Evolutionary conservation across 2,113 vertebrate species (phyloP).

Genomic region (Choloepus hoffmanni): DNA sequence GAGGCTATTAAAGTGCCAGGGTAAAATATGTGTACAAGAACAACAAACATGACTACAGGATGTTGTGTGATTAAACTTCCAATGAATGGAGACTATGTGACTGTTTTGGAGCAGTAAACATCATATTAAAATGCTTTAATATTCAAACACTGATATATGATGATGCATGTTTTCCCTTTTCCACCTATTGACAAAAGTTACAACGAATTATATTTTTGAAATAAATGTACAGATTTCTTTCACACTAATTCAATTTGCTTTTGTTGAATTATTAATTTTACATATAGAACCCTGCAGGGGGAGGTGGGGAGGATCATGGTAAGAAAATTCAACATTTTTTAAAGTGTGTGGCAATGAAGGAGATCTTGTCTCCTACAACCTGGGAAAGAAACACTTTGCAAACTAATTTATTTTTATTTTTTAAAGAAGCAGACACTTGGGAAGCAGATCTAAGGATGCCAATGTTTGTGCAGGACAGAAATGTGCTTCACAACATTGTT

Average conservation of each 20-base stretch:
- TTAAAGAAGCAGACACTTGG: neutral
- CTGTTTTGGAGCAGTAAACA: neutral
- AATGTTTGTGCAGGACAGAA: conserved; percentile 22
- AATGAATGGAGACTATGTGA: neutral
- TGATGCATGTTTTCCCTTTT: neutral
- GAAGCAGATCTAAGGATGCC: neutral
- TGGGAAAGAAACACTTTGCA: neutral
- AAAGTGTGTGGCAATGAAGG: conserved; percentile 39
- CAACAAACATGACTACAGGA: neutral
- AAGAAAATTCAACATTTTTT: conserved; percentile 77
- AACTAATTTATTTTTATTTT: neutral
- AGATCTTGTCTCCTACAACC: conserved; percentile 25
- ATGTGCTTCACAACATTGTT: conserved; percentile 48
- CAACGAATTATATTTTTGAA: neutral
- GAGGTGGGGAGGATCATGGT: conserved; percentile 84
- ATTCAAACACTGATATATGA: neutral
- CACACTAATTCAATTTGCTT: conserved; percentile 55
- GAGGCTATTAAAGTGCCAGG: neutral
- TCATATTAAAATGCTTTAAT: neutral
- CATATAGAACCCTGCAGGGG: conserved; percentile 84
- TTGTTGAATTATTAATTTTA: conserved; percentile 76
- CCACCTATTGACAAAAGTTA: neutral
- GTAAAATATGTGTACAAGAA: neutral
- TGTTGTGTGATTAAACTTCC: neutral
- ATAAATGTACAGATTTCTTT: conserved; percentile 37